Conservation (phyloP, 2,888 invertebrate species). For the Erebia ligea region DNA sequence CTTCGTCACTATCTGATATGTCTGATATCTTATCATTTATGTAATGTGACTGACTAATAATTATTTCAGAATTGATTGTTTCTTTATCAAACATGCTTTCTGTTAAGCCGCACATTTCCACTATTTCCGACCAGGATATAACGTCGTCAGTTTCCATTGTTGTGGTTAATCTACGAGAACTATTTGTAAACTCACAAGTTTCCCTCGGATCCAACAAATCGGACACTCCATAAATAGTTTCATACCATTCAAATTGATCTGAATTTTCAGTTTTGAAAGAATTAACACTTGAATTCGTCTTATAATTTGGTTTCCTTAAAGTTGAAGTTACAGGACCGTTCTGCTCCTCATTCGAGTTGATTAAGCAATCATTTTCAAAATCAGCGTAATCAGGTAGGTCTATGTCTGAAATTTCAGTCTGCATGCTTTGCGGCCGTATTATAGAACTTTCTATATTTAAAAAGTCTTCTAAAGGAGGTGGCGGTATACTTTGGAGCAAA, state of each 20-base stretch:
- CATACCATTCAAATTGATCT: slow-evolving; percentile 61
- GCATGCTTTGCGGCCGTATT: slow-evolving; percentile 39
- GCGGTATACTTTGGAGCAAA: slow-evolving; percentile 63
- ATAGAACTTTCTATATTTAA: slow-evolving; percentile 43
- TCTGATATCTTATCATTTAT: slow-evolving; percentile 51
- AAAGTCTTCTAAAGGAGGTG: slow-evolving; percentile 61
- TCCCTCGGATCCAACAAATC: slow-evolving; percentile 48
- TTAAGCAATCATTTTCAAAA: slow-evolving; percentile 61
- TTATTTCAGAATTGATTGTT: slow-evolving; percentile 51
- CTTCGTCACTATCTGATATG: slow-evolving; percentile 52
- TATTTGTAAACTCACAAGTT: slow-evolving; percentile 34
- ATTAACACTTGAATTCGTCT: slow-evolving; percentile 58
- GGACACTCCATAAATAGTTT: slow-evolving; percentile 70
- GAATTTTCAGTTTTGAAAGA: slow-evolving; percentile 51
- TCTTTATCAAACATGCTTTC: slow-evolving; percentile 54
- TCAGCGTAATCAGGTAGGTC: slow-evolving; percentile 65
- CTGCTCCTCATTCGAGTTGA: slow-evolving; percentile 46
- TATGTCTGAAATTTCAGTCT: slow-evolving; percentile 55
- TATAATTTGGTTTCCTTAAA: slow-evolving; percentile 56
- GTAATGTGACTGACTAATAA: slow-evolving; percentile 60
- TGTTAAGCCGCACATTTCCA: slow-evolving; percentile 57
- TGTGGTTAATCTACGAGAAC: slow-evolving; percentile 37
- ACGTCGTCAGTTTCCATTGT: slow-evolving; percentile 44
- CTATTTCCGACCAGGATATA: slow-evolving; percentile 67
- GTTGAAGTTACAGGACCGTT: slow-evolving; percentile 61